Conservation (phyloP, 2,113 vertebrate species). For the Trogon surrucura region DNA sequence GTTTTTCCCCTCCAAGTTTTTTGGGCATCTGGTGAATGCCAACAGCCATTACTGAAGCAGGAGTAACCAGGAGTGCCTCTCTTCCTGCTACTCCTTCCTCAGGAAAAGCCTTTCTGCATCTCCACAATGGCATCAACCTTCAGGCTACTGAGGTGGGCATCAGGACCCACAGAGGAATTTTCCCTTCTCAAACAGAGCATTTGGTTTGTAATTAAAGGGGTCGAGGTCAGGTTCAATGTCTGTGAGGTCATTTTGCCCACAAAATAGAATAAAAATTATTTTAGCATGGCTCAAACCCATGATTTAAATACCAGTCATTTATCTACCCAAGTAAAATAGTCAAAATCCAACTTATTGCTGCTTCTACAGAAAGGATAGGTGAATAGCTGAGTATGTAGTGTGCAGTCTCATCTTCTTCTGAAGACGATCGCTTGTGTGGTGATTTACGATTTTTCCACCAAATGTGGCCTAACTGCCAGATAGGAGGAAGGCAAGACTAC, state of each 20-base stretch:
- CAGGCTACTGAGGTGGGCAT: neutral
- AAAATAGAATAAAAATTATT: neutral
- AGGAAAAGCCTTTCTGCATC: slow-evolving; percentile 25
- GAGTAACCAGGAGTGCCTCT: neutral
- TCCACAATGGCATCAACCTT: neutral
- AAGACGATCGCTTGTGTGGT: neutral
- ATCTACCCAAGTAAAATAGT: neutral
- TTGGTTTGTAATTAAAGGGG: neutral
- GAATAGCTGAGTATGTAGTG: fast-evolving
- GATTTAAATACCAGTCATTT: neutral
- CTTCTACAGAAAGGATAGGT: neutral
- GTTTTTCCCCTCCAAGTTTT: neutral
- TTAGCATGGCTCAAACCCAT: neutral
- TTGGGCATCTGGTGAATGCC: neutral
- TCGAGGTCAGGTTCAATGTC: neutral
- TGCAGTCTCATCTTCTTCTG: neutral
- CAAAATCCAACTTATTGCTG: neutral
- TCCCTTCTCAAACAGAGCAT: neutral
- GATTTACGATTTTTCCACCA: neutral
- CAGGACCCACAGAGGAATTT: neutral
- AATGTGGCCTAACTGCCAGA: neutral
- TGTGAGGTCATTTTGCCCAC: neutral
- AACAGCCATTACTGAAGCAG: neutral
- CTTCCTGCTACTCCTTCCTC: neutral
- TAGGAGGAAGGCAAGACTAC: neutral